Conservation (phyloP, 64 coral and sea anemone species). For the Acropora tenuis region DNA sequence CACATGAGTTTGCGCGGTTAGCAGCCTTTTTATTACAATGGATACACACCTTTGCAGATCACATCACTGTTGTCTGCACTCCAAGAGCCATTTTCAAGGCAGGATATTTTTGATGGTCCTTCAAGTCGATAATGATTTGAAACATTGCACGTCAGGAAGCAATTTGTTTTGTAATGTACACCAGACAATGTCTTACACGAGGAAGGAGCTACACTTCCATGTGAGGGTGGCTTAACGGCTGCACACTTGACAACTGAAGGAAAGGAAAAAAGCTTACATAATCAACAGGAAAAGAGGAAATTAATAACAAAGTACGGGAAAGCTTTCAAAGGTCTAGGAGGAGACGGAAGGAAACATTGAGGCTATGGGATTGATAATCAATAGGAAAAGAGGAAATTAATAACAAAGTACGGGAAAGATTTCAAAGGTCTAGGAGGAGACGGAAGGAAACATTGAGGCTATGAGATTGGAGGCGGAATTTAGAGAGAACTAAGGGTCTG, state of each 20-base stretch:
- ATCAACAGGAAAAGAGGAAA: not conserved
- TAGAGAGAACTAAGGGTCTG: not conserved
- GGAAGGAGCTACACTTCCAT: slow-evolving; percentile 14
- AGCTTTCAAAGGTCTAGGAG: not conserved
- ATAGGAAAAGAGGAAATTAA: not conserved
- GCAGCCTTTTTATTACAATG: not conserved
- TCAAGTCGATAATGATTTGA: slow-evolving; percentile 33
- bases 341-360: not conserved
- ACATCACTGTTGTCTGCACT: slow-evolving; percentile 11
- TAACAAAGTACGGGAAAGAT: too few relatives aligned
- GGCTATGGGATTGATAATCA: not conserved
- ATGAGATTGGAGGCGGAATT: not conserved
- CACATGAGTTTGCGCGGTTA: not conserved
- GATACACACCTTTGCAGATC: slow-evolving; percentile 41
- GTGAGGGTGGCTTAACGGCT: not conserved
- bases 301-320: not conserved
- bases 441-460: not conserved
- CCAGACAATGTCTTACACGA: slow-evolving; percentile 13
- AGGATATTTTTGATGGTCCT: slow-evolving; percentile 17
- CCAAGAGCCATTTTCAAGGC: slow-evolving; percentile 54
- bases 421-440: not conserved
- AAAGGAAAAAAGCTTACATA: not conserved
- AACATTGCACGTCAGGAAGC: slow-evolving; percentile 51
- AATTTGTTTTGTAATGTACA: slow-evolving; percentile 50
- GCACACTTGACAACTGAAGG: slow-evolving; percentile 36